Conservation (phyloP, 92 coral and sea anemone genomes). For the Isaurus tuberculatus region DNA sequence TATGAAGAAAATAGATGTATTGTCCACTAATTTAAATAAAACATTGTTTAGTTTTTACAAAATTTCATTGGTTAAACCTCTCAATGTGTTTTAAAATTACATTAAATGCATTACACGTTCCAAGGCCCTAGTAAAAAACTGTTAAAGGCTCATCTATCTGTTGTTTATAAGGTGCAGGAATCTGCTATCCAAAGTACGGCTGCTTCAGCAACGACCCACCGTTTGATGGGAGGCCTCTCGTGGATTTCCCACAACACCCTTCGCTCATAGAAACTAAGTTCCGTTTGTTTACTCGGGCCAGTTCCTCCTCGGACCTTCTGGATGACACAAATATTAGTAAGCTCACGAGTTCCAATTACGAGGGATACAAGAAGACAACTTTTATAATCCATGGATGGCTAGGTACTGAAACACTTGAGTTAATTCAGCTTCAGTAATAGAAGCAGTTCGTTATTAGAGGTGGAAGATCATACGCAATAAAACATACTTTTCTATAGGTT, state of each 20-base stretch:
- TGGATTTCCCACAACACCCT: slow-evolving; percentile 65
- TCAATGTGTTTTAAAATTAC: too few species aligned
- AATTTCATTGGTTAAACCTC: too few species aligned
- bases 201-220: slow-evolving; percentile 68
- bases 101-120: too few species aligned
- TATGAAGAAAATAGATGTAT: too few species aligned
- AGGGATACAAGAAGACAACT: slow-evolving; percentile 58
- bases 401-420: too few species aligned
- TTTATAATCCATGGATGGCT: slow-evolving; percentile 66
- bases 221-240: slow-evolving; percentile 51
- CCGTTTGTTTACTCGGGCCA: slow-evolving; percentile 73
- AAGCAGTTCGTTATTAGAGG: too few species aligned
- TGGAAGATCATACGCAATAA: too few species aligned
- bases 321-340: slow-evolving; percentile 62
- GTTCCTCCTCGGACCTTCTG: slow-evolving; percentile 51
- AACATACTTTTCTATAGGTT: too few species aligned
- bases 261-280: slow-evolving; percentile 66
- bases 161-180: slow-evolving; percentile 45
- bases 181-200: slow-evolving; percentile 77
- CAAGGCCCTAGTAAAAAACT: background rate
- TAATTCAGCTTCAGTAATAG: too few species aligned
- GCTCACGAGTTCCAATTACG: slow-evolving; percentile 63
- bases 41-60: too few species aligned
- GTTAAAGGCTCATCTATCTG: background rate
- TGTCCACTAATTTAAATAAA: too few species aligned